Evolutionary conservation across 2,797 vertebrate species (phyloP).

Genomic region (Enteromius argenteus): DNA sequence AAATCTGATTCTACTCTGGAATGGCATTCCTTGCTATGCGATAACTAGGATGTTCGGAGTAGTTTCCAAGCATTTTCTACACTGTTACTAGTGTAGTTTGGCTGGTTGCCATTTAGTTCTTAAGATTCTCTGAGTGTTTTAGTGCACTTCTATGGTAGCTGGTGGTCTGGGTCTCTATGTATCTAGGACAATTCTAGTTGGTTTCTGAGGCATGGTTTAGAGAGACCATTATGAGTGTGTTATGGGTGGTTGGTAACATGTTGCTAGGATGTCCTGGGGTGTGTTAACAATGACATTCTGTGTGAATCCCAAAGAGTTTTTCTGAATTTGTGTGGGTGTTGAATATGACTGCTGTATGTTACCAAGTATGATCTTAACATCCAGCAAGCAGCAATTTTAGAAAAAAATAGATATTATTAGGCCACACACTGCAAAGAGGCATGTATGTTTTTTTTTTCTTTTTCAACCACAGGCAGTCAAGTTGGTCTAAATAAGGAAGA

Average conservation of each 20-base stretch:
- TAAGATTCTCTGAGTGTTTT: not conserved
- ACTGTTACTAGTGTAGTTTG: not conserved
- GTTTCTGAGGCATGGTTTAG: not conserved
- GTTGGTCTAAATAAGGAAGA: slow-evolving; percentile 1
- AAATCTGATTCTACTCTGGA: no score
- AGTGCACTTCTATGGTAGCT: not conserved
- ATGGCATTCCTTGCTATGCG: not conserved
- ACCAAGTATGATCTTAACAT: not conserved
- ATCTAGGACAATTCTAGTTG: not conserved
- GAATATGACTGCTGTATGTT: not conserved
- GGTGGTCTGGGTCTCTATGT: not conserved
- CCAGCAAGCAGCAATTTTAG: not conserved
- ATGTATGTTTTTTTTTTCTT: no score
- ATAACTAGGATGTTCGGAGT: no score
- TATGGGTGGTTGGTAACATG: not conserved
- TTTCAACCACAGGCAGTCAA: not conserved
- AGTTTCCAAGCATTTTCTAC: no score
- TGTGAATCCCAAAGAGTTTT: not conserved
- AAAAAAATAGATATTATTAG: not conserved
- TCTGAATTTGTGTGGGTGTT: not conserved
- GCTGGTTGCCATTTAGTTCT: not conserved
- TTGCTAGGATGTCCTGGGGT: not conserved
- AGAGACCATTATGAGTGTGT: not conserved
- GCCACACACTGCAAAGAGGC: not conserved
- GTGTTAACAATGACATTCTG: not conserved